Base-by-base conservation (phyloP, 2,113 vertebrate species). In the Hippocampus barbouri region DNA sequence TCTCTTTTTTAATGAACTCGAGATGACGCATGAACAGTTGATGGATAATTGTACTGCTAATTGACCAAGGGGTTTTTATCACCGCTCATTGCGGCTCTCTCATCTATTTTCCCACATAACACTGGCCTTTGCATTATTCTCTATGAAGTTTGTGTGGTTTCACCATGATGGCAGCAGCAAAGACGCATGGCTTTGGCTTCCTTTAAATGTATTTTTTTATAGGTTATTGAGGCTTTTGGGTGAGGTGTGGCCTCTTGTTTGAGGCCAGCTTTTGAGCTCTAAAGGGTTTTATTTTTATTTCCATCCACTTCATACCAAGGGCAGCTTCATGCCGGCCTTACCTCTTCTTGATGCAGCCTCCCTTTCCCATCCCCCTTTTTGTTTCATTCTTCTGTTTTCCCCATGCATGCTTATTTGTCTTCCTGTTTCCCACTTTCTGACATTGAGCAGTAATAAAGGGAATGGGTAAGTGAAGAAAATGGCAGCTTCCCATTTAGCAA, bases 381-480 rank as follows among this genome's bases (percentile, higher is more conserved):
- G 25, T 51, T 77, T 56, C 1, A 10, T 56, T 56, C 8, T 56
- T 56, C 27, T 54, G 69, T 69, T 61, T 74, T 66, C 47, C 53
- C 34, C 53, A 25, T 45, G 2, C 54, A 51, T 64, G 38, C 18
- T 16, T 66, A 41, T 49, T 67, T 40, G 60, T 60, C 16, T 47
- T 27, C 43, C 14, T 61, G 27, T 60, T 80, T 66, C 76, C 68
- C 38, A 25, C 49, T 67, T 8, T 27, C 45, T 70, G 64, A n/a
- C 71, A 10, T 71, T 57, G 68, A 80, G 77, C 85, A 71, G 82
- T 71, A 83, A 81, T 88, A 83, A 91, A 90, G 89, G 80, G 60
- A 72, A 81, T 61, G 64, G 57, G 79, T 83, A 86, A 82, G 86
- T 80, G 79, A 82, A 89, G 93, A 93, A 94, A 94, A 93, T 92